Conservation (phyloP, 2,113 vertebrate species). For the Myanophis thanlyinensis region DNA sequence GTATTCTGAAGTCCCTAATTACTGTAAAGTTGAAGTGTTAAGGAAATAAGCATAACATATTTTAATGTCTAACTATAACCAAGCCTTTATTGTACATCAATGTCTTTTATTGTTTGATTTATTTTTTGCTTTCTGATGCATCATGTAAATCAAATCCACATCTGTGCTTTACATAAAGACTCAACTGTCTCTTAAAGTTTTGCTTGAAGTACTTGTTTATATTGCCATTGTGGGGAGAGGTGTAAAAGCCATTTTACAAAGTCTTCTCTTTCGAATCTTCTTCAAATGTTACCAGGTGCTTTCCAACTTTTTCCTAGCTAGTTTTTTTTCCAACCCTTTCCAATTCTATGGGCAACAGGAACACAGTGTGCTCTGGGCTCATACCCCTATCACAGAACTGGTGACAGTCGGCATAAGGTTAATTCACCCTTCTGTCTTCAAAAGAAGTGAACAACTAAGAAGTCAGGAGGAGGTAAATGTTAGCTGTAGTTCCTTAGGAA, state of each 20-base stretch:
- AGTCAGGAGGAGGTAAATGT: neutral
- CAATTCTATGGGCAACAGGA: neutral
- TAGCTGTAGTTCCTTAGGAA: neutral
- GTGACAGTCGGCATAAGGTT: neutral
- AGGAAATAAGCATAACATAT: neutral
- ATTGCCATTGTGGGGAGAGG: neutral
- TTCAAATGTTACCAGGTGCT: neutral
- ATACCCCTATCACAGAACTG: neutral
- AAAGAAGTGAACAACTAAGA: neutral
- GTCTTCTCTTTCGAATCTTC: neutral
- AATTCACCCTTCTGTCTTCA: neutral
- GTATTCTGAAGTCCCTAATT: neutral
- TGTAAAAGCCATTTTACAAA: neutral
- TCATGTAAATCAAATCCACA: neutral
- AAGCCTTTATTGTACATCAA: neutral
- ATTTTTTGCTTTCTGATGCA: neutral
- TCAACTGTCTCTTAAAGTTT: neutral
- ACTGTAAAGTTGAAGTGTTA: neutral
- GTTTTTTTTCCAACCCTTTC: neutral
- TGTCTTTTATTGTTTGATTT: neutral
- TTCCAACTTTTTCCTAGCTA: neutral
- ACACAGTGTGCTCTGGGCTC: neutral
- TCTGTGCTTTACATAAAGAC: neutral
- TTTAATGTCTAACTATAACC: neutral
- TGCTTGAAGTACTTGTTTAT: neutral